Evolutionary conservation across 2,113 vertebrate species (phyloP), one percentile per base, ranked within the genome.

Genomic region (Alaudala cheleensis): DNA sequence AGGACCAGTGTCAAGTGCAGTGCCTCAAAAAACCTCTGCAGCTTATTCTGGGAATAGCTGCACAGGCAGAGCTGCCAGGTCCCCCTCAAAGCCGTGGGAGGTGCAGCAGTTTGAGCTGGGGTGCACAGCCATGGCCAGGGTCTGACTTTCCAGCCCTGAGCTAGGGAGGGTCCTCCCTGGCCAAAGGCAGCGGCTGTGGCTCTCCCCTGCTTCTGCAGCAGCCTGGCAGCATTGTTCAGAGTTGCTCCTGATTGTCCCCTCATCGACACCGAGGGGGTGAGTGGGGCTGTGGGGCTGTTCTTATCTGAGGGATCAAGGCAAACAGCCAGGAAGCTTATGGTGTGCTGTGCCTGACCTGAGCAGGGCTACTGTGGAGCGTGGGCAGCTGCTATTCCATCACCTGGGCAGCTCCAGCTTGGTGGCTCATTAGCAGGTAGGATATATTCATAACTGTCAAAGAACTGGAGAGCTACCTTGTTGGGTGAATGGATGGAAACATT

Each of bases 361-460:
- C 11, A 24, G 29, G 21, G n/a, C 66, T 65, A 47, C 14, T n/a
- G 45, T 1, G 0, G 33, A 58, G 70, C 0, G 53, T 29, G 72
- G 62, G 56, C 1, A 1, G 82, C 86, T 97, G 61, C 83, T 96
- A 71, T 70, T 88, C 62, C 45, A 62, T 91, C 80, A 69, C 58
- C 71, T 91, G 54, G 5, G 4, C 5, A 2, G 73, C 62, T 91
- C 51, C 86, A 64, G 81, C 81, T 65, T 2, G 0, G 70, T 74
- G 85, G 66, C 90, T 97, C 58, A 90, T 97, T 97, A 97, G 93
- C 81, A 96, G 92, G 84, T 93, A 94, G 79, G 79, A 94, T 91
- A 33, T 93, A 94, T 95, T 95, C 94, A 84, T 83, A 93, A 83
- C 93, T 91, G 90, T 96, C 95, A 84, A 71, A 86, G 64, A 56